Evolutionary conservation across 1,140 invertebrate species (phyloP).

Genomic region (Manduca sexta): DNA sequence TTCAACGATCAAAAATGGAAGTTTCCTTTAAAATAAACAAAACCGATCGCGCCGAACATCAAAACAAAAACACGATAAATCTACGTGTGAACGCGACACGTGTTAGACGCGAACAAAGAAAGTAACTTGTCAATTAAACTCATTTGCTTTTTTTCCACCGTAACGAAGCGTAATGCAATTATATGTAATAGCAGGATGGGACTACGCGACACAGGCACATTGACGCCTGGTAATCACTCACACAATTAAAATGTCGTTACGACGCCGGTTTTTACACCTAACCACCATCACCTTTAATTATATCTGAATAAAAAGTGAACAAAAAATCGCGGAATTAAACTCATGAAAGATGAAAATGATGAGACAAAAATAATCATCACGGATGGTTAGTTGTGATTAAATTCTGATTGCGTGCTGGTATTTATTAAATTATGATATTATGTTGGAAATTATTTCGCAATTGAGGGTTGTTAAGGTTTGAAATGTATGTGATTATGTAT

Average conservation of each 20-base stretch:
- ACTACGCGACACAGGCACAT: constrained; percentile 48
- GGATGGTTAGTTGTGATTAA: no score
- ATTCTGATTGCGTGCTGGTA: no score
- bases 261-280: constrained; percentile 45
- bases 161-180: constrained; percentile 71
- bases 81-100: constrained; percentile 51
- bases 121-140: constrained; percentile 64
- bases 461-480: no score
- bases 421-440: no score
- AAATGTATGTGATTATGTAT: no score
- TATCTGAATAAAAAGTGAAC: constrained; percentile 42
- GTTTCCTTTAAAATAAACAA: no score
- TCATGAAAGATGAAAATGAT: background rate
- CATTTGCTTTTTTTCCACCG: constrained; percentile 59
- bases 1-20: no score
- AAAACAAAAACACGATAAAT: no score
- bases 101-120: constrained; percentile 64
- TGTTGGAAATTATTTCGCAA: no score
- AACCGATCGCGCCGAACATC: no score
- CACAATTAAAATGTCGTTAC: constrained; percentile 69
- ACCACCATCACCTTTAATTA: constrained; percentile 58
- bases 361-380: no score
- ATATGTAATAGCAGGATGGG: constrained; percentile 69
- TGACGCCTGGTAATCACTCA: constrained; percentile 47
- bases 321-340: constrained; percentile 23